A percentile compares a stretch with the other conserved stretches of the same genome.
Evolutionary conservation across 2,888 invertebrate genomes (phyloP).

Genomic region (Parelbella ahira): DNA sequence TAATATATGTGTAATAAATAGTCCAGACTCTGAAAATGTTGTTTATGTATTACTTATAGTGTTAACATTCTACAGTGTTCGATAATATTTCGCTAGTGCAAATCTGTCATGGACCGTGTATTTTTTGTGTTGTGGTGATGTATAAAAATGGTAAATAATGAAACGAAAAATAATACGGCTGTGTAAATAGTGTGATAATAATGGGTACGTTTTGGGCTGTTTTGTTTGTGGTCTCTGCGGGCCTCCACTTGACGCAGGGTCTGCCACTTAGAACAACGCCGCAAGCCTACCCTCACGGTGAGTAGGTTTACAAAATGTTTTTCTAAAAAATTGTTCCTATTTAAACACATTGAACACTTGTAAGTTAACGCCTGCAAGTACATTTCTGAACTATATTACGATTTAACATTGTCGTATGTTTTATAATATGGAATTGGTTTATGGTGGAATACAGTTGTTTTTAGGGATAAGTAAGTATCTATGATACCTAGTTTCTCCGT

Average conservation of each 20-base stretch:
- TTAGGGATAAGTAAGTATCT: too few species aligned
- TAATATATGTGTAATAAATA: slow-evolving; percentile 52
- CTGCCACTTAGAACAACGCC: slow-evolving; percentile 70
- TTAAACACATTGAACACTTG: too few species aligned
- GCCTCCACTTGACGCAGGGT: slow-evolving; percentile 64
- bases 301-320: slow-evolving; percentile 43
- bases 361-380: too few species aligned
- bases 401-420: too few species aligned
- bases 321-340: neutral
- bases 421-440: too few species aligned
- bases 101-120: slow-evolving; percentile 75
- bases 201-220: slow-evolving; percentile 72
- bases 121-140: slow-evolving; percentile 76
- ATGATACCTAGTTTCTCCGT: too few species aligned
- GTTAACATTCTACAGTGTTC: slow-evolving; percentile 47
- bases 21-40: slow-evolving; percentile 49
- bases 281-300: slow-evolving; percentile 74
- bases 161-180: slow-evolving; percentile 70
- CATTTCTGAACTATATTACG: too few species aligned
- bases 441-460: too few species aligned
- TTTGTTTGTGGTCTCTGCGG: slow-evolving; percentile 70
- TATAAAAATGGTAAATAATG: slow-evolving; percentile 73
- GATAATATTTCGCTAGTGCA: slow-evolving; percentile 50
- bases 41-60: slow-evolving; percentile 46
- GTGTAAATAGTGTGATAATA: slow-evolving; percentile 75